Percentiles rank a stretch among this genome's conserved stretches.
These are phyloP conservation scores for Meloidogyne chitwoodi DNA, from an alignment of 1,140 invertebrate species.

Conservation along the genomic window DNA sequence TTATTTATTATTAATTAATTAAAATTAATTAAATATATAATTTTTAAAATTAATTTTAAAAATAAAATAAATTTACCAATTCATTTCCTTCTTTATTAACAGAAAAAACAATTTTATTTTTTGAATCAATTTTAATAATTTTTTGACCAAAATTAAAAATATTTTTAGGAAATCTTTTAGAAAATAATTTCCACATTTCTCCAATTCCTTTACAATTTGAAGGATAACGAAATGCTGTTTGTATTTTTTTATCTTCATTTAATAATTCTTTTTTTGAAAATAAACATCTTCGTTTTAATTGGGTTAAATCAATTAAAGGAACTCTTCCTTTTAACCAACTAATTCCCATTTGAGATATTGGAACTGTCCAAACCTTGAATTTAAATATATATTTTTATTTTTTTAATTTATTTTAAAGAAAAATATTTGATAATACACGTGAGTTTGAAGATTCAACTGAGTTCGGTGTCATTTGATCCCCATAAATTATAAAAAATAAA, in stretches of 20 bases:
- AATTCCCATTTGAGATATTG: slow-evolving; percentile 30
- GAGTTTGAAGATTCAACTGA: no score
- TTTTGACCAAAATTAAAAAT: slow-evolving; percentile 30
- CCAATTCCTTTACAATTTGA: slow-evolving; percentile 37
- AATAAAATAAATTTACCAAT: no score
- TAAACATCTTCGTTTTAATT: slow-evolving; percentile 12
- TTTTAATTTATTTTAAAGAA: neutral
- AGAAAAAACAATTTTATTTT: slow-evolving; percentile 10
- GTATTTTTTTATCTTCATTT: slow-evolving; percentile 13
- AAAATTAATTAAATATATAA: no score
- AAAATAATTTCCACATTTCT: slow-evolving; percentile 35
- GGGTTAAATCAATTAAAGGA: slow-evolving; percentile 26
- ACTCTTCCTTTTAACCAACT: slow-evolving; percentile 41
- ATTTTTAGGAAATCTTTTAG: slow-evolving; percentile 15
- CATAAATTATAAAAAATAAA: no score
- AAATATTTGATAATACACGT: no score
- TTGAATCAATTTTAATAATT: slow-evolving; percentile 24
- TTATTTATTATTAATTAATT: no score
- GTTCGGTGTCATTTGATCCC: no score
- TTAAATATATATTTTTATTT: no score
- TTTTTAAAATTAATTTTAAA: no score
- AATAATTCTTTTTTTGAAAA: slow-evolving; percentile 5
- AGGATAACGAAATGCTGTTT: slow-evolving; percentile 33
- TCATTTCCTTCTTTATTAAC: neutral
- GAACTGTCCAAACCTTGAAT: slow-evolving; percentile 35